A percentile compares a stretch with the other conserved stretches of the same genome.
Evolutionary conservation across 2,113 vertebrate species (phyloP).

Genomic region (Apodemus sylvaticus): DNA sequence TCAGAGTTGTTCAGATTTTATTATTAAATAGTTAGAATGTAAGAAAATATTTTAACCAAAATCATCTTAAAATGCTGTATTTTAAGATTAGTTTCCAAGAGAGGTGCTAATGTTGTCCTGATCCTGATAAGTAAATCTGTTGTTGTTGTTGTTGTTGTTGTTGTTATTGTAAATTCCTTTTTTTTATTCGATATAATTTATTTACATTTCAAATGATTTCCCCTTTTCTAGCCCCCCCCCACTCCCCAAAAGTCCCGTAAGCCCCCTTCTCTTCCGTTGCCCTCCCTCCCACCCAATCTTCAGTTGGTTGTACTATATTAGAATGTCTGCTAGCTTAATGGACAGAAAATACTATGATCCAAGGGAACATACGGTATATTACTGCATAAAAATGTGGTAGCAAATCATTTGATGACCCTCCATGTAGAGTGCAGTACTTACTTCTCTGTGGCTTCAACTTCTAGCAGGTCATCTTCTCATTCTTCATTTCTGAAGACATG

Average conservation of each 20-base stretch:
- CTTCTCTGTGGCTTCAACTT: neutral
- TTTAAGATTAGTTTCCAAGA: neutral
- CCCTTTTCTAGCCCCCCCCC: too few relatives aligned
- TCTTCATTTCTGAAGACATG: neutral
- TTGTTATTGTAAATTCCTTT: neutral
- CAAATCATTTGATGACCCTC: neutral
- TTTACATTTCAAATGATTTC: too few relatives aligned
- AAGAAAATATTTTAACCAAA: neutral
- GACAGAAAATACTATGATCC: neutral
- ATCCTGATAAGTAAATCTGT: neutral
- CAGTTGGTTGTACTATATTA: neutral
- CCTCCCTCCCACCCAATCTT: too few relatives aligned
- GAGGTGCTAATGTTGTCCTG: neutral
- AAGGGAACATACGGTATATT: neutral
- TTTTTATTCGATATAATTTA: too few relatives aligned
- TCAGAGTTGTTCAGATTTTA: neutral
- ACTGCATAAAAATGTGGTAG: neutral
- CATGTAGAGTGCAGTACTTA: too few relatives aligned
- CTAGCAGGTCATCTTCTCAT: neutral
- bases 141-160: neutral
- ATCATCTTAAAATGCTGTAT: constrained; percentile 10
- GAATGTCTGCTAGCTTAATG: neutral
- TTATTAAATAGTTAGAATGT: neutral
- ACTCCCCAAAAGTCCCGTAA: too few relatives aligned
- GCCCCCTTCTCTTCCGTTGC: too few relatives aligned